These are phyloP conservation scores for Drosophila buzzatii DNA, from an alignment of 2,888 invertebrate genomes.

Conservation along the genomic window DNA sequence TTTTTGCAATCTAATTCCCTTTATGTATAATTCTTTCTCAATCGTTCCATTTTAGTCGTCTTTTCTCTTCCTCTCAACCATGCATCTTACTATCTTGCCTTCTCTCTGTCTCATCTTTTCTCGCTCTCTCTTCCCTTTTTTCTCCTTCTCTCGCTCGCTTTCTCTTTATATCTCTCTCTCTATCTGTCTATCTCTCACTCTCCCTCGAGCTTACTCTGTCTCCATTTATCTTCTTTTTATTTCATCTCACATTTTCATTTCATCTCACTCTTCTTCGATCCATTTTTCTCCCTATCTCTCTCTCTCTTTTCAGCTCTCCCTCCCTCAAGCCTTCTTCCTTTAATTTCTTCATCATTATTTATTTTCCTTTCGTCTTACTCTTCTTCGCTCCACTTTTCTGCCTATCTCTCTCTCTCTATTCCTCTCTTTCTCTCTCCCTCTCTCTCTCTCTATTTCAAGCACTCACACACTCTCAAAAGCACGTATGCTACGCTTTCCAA, in stretches of 20 bases:
- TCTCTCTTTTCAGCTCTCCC: no score
- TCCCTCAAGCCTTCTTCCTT: neutral
- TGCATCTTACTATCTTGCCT: no score
- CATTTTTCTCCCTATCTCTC: neutral
- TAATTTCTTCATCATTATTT: no score
- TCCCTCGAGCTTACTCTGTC: neutral
- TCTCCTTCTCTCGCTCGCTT: no score
- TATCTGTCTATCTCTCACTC: neutral
- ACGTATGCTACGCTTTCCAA: constrained; percentile 25
- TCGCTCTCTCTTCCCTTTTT: no score
- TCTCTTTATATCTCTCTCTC: no score
- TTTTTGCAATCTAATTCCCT: no score
- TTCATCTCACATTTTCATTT: neutral
- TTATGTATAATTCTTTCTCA: no score
- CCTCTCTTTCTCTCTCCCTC: neutral
- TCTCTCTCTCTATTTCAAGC: neutral
- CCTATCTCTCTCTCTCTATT: neutral
- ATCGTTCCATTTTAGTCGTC: no score
- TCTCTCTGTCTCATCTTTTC: no score
- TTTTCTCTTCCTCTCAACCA: no score
- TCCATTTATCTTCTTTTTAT: neutral
- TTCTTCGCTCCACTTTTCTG: no score
- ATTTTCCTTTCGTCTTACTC: neutral
- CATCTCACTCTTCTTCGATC: neutral
- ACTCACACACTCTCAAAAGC: constrained; percentile 9